Conservation (phyloP, 1,140 invertebrate genomes). For the Micrasema minimum region DNA sequence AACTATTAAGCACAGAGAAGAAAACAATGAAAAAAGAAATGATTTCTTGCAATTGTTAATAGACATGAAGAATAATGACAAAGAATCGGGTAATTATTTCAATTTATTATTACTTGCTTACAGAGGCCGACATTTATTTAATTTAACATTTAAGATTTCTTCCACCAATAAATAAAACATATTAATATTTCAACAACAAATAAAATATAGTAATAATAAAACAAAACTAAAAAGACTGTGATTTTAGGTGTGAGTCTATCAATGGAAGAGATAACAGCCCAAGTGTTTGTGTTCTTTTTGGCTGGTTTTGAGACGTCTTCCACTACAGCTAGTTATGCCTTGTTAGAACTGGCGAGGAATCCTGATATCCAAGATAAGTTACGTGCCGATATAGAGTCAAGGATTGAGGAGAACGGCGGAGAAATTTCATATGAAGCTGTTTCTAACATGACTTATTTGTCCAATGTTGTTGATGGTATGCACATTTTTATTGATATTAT, state of each 20-base stretch:
- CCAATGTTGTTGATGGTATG: slow-evolving; percentile 62
- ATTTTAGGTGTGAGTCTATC: background rate
- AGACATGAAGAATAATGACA: slow-evolving; percentile 64
- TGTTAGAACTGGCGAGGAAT: slow-evolving; percentile 66
- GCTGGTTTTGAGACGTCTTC: slow-evolving; percentile 59
- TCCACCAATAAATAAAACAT: background rate
- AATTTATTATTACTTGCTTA: no score
- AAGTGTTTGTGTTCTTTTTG: slow-evolving; percentile 58
- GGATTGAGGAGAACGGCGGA: slow-evolving; percentile 55
- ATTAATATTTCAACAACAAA: background rate
- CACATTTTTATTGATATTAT: no score
- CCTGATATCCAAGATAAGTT: slow-evolving; percentile 64
- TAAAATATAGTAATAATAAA: background rate
- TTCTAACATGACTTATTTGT: slow-evolving; percentile 64
- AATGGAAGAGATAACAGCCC: slow-evolving; percentile 55
- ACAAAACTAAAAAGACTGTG: background rate
- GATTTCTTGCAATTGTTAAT: slow-evolving; percentile 70
- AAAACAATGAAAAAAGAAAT: slow-evolving; percentile 62
- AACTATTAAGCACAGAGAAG: slow-evolving; percentile 63
- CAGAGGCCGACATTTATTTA: background rate
- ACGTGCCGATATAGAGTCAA: slow-evolving; percentile 65
- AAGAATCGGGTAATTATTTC: slow-evolving; percentile 51
- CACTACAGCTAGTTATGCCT: slow-evolving; percentile 58
- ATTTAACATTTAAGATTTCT: background rate
- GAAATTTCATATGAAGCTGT: slow-evolving; percentile 62